Evolutionary conservation across 2,888 invertebrate genomes (phyloP).

Genomic region (Auanema freiburgensis): DNA sequence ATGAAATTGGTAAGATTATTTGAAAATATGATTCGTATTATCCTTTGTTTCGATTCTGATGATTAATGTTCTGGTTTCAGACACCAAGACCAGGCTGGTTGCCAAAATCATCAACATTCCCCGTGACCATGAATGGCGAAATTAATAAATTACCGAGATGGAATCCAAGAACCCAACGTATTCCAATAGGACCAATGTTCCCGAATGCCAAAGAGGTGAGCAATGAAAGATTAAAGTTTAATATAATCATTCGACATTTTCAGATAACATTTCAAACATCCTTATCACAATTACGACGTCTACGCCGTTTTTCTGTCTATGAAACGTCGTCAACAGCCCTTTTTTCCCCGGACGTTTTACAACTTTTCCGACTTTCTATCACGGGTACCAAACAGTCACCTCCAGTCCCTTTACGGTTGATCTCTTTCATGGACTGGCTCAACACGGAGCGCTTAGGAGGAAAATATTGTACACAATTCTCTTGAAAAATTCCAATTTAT

Average conservation of each 20-base stretch:
- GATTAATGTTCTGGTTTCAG: too few species aligned
- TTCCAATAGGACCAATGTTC: constrained; percentile 37
- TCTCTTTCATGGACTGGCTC: constrained; percentile 11
- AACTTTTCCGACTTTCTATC: constrained; percentile 32
- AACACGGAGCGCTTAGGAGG: constrained; percentile 11
- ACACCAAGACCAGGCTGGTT: too few species aligned
- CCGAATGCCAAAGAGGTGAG: constrained; percentile 33
- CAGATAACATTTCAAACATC: constrained; percentile 38
- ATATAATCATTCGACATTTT: constrained; percentile 2
- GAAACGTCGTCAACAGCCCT: constrained; percentile 28
- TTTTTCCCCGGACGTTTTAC: constrained; percentile 24
- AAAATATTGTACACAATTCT: constrained; percentile 19
- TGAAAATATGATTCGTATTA: too few species aligned
- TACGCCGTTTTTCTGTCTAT: constrained; percentile 38
- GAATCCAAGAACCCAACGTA: constrained; percentile 37
- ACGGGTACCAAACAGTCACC: constrained; percentile 13
- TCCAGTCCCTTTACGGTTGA: constrained; percentile 9
- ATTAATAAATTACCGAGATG: constrained; percentile 22
- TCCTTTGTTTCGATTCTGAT: too few species aligned
- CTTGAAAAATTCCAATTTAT: not conserved
- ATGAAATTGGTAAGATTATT: too few species aligned
- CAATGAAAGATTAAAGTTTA: not conserved
- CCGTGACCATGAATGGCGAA: too few species aligned
- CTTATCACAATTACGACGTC: constrained; percentile 36
- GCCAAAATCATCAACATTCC: too few species aligned